Percentiles rank a stretch among this genome's conserved stretches.
Conservation (phyloP, 2,113 vertebrate genomes). For the Microcebus tavaratra region DNA sequence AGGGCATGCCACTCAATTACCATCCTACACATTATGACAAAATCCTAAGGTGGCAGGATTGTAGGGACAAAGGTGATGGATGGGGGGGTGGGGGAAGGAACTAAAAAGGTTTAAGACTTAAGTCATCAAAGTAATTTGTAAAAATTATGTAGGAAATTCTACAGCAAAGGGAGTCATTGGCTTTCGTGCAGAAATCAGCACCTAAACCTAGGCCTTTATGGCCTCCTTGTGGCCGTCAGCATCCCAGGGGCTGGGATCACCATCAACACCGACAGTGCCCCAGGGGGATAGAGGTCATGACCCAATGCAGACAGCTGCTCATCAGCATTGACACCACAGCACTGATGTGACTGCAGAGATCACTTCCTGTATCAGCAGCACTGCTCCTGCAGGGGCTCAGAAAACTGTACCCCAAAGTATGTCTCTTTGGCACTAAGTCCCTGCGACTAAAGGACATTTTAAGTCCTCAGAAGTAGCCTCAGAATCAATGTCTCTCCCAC, state of each 20-base stretch:
- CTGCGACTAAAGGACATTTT: neutral
- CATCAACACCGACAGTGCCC: neutral
- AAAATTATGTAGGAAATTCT: neutral
- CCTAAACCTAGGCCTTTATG: neutral
- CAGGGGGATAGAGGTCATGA: neutral
- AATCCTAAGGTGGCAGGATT: neutral
- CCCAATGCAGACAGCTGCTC: neutral
- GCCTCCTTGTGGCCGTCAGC: rapidly evolving
- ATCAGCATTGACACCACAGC: neutral
- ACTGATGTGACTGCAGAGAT: neutral
- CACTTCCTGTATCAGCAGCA: neutral
- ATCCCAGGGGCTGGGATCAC: neutral
- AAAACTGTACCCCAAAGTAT: neutral
- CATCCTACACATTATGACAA: neutral
- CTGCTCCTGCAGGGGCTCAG: neutral
- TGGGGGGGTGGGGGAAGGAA: neutral
- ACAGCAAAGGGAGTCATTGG: neutral
- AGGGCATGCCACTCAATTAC: neutral
- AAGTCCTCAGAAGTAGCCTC: neutral
- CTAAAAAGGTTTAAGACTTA: neutral
- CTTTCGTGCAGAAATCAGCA: neutral
- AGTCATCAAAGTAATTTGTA: neutral
- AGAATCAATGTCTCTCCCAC: too few relatives aligned
- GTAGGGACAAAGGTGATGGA: neutral
- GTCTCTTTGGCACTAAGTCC: neutral